phyloP scores from a whole-genome alignment of 2,888 invertebrate species.

The Apocheima hispidaria region DNA sequence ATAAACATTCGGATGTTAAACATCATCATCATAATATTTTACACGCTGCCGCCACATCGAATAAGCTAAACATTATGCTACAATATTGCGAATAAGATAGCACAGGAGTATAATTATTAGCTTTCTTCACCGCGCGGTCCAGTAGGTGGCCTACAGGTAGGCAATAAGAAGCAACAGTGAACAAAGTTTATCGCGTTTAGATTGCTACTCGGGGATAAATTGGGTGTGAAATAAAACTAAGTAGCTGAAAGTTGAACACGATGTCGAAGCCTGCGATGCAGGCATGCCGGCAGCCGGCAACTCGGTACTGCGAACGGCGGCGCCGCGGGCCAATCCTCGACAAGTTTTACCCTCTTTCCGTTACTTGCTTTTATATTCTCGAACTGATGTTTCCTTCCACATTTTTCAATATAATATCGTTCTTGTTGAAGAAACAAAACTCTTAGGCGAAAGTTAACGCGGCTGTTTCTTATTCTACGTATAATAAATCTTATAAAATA shows the following conservation, averaged over 20 bases:
- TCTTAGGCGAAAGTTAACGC: slow-evolving; percentile 53
- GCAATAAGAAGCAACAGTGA: slow-evolving; percentile 55
- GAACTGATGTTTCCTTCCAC: slow-evolving; percentile 58
- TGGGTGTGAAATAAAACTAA: slow-evolving; percentile 75
- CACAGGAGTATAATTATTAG: not conserved
- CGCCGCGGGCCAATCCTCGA: slow-evolving; percentile 45
- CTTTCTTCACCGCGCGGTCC: slow-evolving; percentile 1
- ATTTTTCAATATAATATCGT: slow-evolving; percentile 67
- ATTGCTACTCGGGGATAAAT: slow-evolving; percentile 63
- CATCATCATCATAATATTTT: too few relatives aligned
- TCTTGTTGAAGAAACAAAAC: slow-evolving; percentile 60
- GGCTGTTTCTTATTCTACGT: slow-evolving; percentile 52
- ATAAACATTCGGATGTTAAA: too few relatives aligned
- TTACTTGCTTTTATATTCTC: slow-evolving; percentile 55
- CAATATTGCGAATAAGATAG: too few relatives aligned
- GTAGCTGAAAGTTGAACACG: slow-evolving; percentile 69
- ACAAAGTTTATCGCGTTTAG: slow-evolving; percentile 63
- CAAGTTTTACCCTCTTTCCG: slow-evolving; percentile 64
- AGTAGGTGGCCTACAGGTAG: slow-evolving; percentile 46
- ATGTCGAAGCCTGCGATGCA: slow-evolving; percentile 53
- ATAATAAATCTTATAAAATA: slow-evolving; percentile 58
- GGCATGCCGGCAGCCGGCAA: slow-evolving; percentile 41
- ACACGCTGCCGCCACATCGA: too few relatives aligned
- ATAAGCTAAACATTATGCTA: too few relatives aligned
- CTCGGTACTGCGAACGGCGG: slow-evolving; percentile 41